Percentiles rank a stretch among this genome's conserved stretches.
Conservation (phyloP, 2,797 vertebrate genomes). For the Prunella strophiata region DNA sequence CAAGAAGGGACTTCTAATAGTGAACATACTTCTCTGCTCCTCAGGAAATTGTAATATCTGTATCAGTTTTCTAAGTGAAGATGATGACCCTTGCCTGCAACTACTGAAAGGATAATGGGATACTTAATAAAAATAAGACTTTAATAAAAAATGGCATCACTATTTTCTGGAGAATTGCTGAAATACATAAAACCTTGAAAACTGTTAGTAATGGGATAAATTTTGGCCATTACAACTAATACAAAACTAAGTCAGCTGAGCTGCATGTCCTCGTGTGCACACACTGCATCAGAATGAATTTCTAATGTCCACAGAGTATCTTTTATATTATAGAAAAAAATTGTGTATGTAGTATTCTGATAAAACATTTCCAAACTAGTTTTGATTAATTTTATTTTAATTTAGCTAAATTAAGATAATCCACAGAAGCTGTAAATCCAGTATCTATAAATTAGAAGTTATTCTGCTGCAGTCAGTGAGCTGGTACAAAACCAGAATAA, state of each 20-base stretch:
- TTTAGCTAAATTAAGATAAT: neutral
- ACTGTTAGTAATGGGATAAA: neutral
- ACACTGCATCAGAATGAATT: neutral
- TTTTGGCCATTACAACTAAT: neutral
- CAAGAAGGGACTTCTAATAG: neutral
- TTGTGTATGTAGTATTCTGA: neutral
- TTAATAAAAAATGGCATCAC: neutral
- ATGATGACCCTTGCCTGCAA: neutral
- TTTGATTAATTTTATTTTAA: neutral
- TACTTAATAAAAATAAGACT: neutral
- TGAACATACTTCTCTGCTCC: neutral
- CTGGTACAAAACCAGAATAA: neutral
- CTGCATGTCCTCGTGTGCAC: neutral
- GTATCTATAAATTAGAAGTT: neutral
- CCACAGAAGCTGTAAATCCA: neutral
- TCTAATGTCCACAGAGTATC: neutral
- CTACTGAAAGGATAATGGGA: neutral
- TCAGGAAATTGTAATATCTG: neutral
- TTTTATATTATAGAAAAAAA: neutral
- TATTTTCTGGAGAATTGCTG: neutral
- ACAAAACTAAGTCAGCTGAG: neutral
- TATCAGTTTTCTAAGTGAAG: neutral
- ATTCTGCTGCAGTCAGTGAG: neutral
- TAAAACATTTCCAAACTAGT: neutral
- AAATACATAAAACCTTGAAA: neutral